These are phyloP conservation scores for Botia almorhae DNA, from an alignment of 2,797 vertebrate genomes.

Conservation along the genomic window DNA sequence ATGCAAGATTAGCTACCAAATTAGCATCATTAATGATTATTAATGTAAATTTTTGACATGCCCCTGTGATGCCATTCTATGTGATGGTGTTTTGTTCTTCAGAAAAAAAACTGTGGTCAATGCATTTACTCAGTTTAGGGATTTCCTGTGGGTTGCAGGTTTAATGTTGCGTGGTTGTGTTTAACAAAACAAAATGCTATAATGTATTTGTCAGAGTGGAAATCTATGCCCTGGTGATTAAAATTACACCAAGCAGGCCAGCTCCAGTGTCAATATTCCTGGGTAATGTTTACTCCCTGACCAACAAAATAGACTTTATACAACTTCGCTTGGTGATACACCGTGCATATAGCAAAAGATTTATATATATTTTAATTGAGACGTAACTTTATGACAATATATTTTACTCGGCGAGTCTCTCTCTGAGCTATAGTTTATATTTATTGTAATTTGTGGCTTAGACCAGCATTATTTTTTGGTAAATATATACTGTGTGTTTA, in stretches of 20 bases:
- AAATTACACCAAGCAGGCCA: neutral
- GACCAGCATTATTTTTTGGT: neutral
- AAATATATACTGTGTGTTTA: neutral
- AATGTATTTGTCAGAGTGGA: neutral
- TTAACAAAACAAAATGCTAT: neutral
- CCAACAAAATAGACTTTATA: neutral
- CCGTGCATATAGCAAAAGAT: neutral
- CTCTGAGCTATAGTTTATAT: neutral
- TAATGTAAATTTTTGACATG: neutral
- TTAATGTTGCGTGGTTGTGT: neutral
- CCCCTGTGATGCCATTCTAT: neutral
- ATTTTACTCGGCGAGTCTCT: neutral
- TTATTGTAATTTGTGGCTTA: slow-evolving; percentile 2
- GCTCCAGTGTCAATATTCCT: neutral
- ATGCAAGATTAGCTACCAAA: neutral
- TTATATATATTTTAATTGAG: neutral
- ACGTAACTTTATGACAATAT: neutral
- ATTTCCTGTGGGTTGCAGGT: neutral
- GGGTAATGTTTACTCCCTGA: neutral
- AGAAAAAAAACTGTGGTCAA: neutral
- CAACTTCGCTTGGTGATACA: neutral
- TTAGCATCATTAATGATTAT: neutral
- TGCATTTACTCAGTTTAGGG: neutral
- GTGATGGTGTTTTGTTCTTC: too few species aligned
- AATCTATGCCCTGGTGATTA: neutral